Evolutionary conservation across 2,113 vertebrate genomes (phyloP).

Genomic region (Limanda limanda): DNA sequence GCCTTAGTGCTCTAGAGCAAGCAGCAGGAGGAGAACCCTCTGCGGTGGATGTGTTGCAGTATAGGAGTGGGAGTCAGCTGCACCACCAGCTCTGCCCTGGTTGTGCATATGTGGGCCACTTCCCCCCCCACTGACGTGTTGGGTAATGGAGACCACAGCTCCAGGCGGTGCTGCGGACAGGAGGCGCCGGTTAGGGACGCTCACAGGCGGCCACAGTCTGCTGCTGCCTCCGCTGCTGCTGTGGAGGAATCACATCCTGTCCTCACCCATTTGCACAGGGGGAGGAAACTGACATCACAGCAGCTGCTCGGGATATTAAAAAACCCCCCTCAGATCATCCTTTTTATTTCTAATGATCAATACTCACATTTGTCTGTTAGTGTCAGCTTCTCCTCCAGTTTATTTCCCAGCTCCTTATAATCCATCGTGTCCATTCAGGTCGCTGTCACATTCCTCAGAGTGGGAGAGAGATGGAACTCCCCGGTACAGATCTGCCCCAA

Average conservation of each 20-base stretch:
- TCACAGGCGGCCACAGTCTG: not conserved
- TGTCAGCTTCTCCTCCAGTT: constrained; percentile 79
- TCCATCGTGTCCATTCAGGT: constrained; percentile 80
- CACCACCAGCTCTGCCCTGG: not conserved
- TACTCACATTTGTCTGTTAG: constrained; percentile 80
- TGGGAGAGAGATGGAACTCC: constrained; percentile 70
- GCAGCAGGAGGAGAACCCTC: not conserved
- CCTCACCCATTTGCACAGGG: not conserved
- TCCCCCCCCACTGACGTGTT: constrained; percentile 37
- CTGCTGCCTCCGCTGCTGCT: not conserved
- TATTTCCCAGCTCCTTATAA: constrained; percentile 75
- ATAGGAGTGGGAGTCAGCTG: not conserved
- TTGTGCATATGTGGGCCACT: constrained; percentile 18
- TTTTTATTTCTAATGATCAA: not conserved
- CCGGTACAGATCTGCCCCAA: constrained; percentile 46
- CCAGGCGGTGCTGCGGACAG: constrained; percentile 12
- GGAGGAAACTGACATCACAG: not conserved
- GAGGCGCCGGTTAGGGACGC: constrained; percentile 24
- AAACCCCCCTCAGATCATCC: not conserved
- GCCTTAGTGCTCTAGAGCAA: constrained; percentile 30
- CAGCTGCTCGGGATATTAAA: constrained; percentile 28
- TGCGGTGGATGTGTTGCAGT: too few species aligned
- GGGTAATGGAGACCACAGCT: constrained; percentile 57
- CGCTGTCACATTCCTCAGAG: constrained; percentile 84
- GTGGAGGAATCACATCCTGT: constrained; percentile 19